Evolutionary conservation across 2,888 invertebrate species (phyloP).

Genomic region (Laothoe populi): DNA sequence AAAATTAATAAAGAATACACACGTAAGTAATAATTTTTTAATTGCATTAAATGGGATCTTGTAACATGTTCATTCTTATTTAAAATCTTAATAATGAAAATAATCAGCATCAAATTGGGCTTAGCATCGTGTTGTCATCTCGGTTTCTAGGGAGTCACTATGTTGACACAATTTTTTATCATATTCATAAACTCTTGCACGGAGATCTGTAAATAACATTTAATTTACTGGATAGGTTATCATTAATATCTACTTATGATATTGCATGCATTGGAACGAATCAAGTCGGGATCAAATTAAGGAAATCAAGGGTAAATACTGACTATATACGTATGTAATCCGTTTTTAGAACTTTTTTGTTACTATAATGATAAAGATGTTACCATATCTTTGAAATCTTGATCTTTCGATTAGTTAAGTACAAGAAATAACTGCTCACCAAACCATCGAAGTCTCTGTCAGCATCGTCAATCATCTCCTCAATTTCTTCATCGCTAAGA

Average conservation of each 20-base stretch:
- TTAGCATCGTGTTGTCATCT: neutral
- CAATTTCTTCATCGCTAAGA: conserved; percentile 77
- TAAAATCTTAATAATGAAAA: neutral
- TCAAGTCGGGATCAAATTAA: too few species aligned
- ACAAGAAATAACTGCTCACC: conserved; percentile 49
- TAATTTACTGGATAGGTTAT: neutral
- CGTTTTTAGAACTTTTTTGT: too few species aligned
- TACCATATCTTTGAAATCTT: too few species aligned
- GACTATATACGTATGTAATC: too few species aligned
- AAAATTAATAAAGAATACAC: too few species aligned
- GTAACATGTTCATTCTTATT: too few species aligned
- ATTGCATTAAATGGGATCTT: too few species aligned
- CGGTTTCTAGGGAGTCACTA: conserved; percentile 64
- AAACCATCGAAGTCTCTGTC: conserved; percentile 73
- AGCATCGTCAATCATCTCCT: conserved; percentile 79
- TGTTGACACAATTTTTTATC: conserved; percentile 70
- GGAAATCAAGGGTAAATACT: too few species aligned
- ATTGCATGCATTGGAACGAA: too few species aligned
- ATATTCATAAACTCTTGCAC: conserved; percentile 76
- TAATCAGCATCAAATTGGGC: neutral
- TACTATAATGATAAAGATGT: too few species aligned
- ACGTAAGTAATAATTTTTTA: too few species aligned
- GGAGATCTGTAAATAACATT: conserved; percentile 60
- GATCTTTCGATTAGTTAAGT: neutral
- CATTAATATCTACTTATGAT: too few species aligned